These are phyloP conservation scores for Varecia variegata DNA, from an alignment of 2,797 vertebrate genomes.

Conservation along the genomic window DNA sequence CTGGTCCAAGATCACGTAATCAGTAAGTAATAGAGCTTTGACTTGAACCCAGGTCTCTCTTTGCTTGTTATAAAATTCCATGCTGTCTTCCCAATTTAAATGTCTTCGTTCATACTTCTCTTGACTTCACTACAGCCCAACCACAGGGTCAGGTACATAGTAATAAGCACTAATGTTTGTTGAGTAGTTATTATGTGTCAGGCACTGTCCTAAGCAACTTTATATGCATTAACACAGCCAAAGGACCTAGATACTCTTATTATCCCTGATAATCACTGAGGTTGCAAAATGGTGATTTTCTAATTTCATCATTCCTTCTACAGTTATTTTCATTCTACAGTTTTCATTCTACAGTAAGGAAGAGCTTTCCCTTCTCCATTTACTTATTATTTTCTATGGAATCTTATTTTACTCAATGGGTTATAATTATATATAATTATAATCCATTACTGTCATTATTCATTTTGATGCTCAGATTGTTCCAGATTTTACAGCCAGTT, in stretches of 20 bases:
- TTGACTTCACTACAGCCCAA: neutral
- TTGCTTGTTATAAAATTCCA: neutral
- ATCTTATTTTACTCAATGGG: conserved; percentile 37
- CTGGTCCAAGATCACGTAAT: neutral
- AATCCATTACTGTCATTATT: conserved; percentile 39
- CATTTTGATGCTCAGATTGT: conserved; percentile 16
- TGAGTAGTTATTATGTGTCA: neutral
- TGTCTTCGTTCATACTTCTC: conserved; percentile 32
- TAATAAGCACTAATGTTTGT: neutral
- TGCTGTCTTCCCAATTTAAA: neutral
- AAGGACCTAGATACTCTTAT: neutral
- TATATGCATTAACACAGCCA: neutral
- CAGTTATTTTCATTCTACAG: conserved; percentile 28
- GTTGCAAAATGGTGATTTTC: conserved; percentile 36
- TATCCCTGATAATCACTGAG: neutral
- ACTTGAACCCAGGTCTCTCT: neutral
- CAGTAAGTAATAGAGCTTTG: neutral
- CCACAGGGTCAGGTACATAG: neutral
- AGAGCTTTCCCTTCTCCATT: neutral
- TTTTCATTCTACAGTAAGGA: conserved; percentile 18
- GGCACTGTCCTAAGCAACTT: neutral
- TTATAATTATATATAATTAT: neutral
- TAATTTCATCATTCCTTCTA: conserved; percentile 22
- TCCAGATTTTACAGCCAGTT: conserved; percentile 9
- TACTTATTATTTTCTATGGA: conserved; percentile 10